Conservation (phyloP, 2,888 invertebrate species). For the Sinotaia quadrata region DNA sequence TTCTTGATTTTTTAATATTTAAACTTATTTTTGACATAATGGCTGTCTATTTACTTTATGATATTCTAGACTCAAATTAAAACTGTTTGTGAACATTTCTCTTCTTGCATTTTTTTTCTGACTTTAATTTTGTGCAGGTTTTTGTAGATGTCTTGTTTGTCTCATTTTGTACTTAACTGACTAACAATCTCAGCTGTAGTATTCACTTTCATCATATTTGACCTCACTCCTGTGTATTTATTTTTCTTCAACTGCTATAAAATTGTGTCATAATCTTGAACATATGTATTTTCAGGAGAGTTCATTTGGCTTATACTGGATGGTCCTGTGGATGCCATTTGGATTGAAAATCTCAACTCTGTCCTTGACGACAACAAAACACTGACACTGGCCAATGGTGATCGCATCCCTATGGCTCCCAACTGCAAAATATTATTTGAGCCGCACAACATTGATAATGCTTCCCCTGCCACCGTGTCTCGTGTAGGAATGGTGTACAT, state of each 20-base stretch:
- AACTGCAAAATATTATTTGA: slow-evolving; percentile 97
- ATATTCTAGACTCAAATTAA: too few species aligned
- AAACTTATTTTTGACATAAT: too few species aligned
- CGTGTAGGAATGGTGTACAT: slow-evolving; percentile 88
- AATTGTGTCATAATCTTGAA: background rate
- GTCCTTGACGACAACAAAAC: slow-evolving; percentile 73
- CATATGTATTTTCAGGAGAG: slow-evolving; percentile 79
- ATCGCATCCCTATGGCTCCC: slow-evolving; percentile 93
- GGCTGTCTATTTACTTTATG: too few species aligned
- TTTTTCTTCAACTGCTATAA: background rate
- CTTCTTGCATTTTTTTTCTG: too few species aligned
- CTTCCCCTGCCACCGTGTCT: slow-evolving; percentile 96
- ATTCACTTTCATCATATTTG: background rate
- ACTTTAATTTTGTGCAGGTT: too few species aligned
- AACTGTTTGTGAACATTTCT: too few species aligned
- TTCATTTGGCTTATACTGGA: slow-evolving; percentile 90
- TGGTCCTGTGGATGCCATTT: slow-evolving; percentile 73
- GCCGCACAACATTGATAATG: slow-evolving; percentile 97
- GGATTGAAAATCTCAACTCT: slow-evolving; percentile 73
- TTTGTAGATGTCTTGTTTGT: background rate
- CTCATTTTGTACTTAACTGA: background rate
- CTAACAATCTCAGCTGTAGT: background rate
- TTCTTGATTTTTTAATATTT: too few species aligned
- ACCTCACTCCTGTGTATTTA: background rate
- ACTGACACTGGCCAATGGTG: slow-evolving; percentile 89